Base-by-base conservation (phyloP, 2,888 invertebrate species). In the Adela reaumurella region DNA sequence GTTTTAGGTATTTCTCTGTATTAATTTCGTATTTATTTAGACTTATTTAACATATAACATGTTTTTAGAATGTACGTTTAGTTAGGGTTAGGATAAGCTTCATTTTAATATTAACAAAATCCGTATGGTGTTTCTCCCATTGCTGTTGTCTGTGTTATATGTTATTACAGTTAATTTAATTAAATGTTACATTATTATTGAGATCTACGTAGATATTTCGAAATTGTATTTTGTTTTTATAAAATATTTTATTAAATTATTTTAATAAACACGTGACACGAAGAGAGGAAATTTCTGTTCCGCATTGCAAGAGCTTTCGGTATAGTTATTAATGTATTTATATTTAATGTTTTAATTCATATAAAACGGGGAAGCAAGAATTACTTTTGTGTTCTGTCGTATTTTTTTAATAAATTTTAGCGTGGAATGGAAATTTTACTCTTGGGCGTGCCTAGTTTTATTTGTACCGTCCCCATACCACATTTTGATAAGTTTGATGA, bases 401-500 rank as follows among this genome's bases (percentile, higher is more conserved):
- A 44, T 17, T 43, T 45, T 43, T 16, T 20, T 6, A 17, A 44
- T 43, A 24, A 55, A 49, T 47, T 46, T 49, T 51, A 28, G 41
- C 50, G 71, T 71, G 73, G 77, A 76, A 80, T 78, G 72, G 79
- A 79, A 78, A 77, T 79, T 80, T 78, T 80, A 48, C 77, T 74
- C 76, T 65, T 59, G 56, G 62, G 55, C 60, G 72, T 76, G 70
- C 67, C 70, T 63, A 55, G 63, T 68, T 71, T 64, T 65, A 19
- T 59, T 59, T 64, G 46, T 18, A 14, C 18, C 43, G 28, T 19
- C 64, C 62, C 20, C 20, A 19, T 19, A 5, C 45, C 35, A 35
- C 35, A 35, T 35, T n/a, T n/a, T 35, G 35, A 35, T 35, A 35
- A 57, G 61, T 57, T 52, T 57, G 51, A 10, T 17, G 45, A 61